Evolutionary conservation across 1,140 invertebrate species (phyloP).

Genomic region (Tigriopus japonicus): DNA sequence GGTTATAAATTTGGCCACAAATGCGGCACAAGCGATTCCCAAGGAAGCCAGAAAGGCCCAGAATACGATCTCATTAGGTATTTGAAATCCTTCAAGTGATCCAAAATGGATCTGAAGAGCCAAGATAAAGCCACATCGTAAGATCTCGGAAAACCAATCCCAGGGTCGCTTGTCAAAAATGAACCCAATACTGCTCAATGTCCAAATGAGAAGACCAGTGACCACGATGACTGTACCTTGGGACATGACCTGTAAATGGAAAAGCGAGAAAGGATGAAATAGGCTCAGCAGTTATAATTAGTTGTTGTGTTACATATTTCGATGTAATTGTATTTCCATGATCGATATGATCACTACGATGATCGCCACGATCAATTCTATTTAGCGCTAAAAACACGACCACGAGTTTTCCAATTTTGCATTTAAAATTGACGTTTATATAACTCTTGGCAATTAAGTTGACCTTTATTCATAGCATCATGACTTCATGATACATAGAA

Average conservation of each 20-base stretch:
- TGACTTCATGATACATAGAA: no score
- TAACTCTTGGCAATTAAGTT: no score
- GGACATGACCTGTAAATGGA: neutral
- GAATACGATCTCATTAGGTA: neutral
- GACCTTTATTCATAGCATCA: no score
- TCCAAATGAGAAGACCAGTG: neutral
- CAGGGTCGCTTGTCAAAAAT: slow-evolving; percentile 6
- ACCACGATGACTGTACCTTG: neutral
- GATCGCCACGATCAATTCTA: no score
- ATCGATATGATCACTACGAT: no score
- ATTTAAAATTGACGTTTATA: no score
- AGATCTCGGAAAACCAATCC: neutral
- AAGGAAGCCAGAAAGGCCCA: neutral
- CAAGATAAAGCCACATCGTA: neutral
- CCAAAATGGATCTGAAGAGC: neutral
- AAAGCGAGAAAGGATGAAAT: neutral
- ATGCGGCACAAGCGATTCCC: neutral
- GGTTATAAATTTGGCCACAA: no score
- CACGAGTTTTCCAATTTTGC: no score
- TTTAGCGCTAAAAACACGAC: no score
- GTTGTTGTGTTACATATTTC: no score
- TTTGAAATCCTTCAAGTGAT: neutral
- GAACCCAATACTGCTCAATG: neutral
- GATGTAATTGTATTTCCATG: no score
- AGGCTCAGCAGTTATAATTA: no score